phyloP scores from a whole-genome alignment of 2,113 vertebrate genomes.

The Ifrita kowaldi region DNA sequence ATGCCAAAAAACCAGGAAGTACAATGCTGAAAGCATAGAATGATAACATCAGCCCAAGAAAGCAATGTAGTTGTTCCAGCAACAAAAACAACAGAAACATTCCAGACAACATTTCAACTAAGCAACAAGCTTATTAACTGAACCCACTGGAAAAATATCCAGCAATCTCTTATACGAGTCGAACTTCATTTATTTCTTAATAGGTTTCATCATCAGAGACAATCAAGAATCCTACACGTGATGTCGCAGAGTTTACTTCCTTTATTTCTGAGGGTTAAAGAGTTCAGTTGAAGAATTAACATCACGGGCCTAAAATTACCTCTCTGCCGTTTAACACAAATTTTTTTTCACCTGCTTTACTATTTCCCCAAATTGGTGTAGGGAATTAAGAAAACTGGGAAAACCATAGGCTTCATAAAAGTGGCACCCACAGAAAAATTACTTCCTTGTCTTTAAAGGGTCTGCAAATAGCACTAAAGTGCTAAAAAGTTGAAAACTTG shows the following conservation, averaged over 20 bases:
- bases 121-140: neutral
- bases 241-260: neutral
- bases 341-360: neutral
- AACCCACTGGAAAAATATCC: neutral
- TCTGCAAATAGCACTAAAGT: neutral
- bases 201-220: neutral
- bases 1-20: neutral
- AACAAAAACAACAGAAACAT: neutral
- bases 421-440: neutral
- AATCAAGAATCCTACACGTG: fast-evolving
- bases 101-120: neutral
- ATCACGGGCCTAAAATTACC: neutral
- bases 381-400: neutral
- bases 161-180: neutral
- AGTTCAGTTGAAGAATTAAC: neutral
- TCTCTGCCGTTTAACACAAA: neutral
- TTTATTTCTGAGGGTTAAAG: neutral
- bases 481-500: neutral
- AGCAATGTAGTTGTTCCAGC: neutral
- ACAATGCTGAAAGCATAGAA: neutral
- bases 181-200: neutral
- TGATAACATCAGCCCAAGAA: neutral
- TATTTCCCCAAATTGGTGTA: neutral
- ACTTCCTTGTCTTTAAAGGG: neutral
- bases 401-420: neutral